These are phyloP conservation scores for Sylvia borin DNA, from an alignment of 2,797 vertebrate genomes.

Conservation along the genomic window DNA sequence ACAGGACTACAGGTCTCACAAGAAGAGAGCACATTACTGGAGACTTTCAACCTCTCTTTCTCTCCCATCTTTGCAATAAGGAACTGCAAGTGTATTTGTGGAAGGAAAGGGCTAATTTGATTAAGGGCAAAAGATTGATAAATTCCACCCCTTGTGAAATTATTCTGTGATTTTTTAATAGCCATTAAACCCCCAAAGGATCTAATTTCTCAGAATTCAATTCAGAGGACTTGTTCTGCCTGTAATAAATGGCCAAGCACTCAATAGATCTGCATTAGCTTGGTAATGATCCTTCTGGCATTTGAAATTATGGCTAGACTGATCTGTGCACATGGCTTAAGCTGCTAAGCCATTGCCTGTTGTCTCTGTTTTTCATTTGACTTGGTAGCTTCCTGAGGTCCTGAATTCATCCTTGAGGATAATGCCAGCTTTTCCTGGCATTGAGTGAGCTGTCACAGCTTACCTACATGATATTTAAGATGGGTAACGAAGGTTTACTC, in stretches of 20 bases:
- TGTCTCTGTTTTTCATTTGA: slow-evolving; percentile 47
- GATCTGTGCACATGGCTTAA: slow-evolving; percentile 18
- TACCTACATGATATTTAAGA: slow-evolving; percentile 11
- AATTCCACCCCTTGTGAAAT: slow-evolving; percentile 1
- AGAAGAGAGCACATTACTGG: neutral
- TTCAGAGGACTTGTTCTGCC: neutral
- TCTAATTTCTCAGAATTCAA: slow-evolving; percentile 1
- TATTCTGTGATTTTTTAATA: slow-evolving; percentile 9
- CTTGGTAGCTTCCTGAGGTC: slow-evolving; percentile 34
- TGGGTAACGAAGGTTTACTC: neutral
- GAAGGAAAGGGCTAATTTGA: neutral
- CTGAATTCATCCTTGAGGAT: slow-evolving; percentile 28
- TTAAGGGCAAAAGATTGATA: neutral
- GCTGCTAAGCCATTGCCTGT: neutral
- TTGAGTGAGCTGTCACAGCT: neutral
- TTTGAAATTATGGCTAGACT: slow-evolving; percentile 14
- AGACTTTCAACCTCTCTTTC: neutral
- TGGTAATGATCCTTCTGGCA: slow-evolving; percentile 3
- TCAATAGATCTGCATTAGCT: slow-evolving; percentile 30
- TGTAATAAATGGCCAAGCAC: neutral
- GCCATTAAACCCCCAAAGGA: neutral
- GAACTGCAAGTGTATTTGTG: neutral
- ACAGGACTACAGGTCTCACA: neutral
- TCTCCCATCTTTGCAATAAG: neutral
- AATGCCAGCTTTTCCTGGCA: slow-evolving; percentile 1